phyloP scores from a whole-genome alignment of 1,140 invertebrate species.

The Drosophila micromelanica region DNA sequence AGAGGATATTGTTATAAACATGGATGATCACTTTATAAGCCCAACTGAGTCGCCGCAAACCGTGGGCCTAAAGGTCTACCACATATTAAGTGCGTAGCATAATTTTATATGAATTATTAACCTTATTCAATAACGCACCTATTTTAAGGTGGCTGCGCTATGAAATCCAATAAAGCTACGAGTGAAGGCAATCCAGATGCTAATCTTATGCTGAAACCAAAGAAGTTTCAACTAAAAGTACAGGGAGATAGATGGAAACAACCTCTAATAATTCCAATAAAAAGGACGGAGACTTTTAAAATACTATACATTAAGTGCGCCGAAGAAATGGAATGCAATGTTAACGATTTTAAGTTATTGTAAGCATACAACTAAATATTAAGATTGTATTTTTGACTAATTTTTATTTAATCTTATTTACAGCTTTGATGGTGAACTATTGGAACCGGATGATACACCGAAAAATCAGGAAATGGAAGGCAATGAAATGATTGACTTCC shows the following conservation, averaged over 20 bases:
- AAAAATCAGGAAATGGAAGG: slow-evolving; percentile 72
- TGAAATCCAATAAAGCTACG: slow-evolving; percentile 34
- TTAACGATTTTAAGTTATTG: slow-evolving; percentile 40
- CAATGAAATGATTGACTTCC: slow-evolving; percentile 72
- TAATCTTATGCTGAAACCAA: slow-evolving; percentile 29
- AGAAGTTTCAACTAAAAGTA: slow-evolving; percentile 66
- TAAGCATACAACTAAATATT: slow-evolving; percentile 21
- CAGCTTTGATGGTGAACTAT: slow-evolving; percentile 74
- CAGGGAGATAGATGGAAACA: slow-evolving; percentile 64
- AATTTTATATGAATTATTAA: neutral
- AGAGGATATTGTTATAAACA: slow-evolving; percentile 55
- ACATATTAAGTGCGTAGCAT: slow-evolving; percentile 59
- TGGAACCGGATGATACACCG: slow-evolving; percentile 70
- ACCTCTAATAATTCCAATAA: slow-evolving; percentile 59
- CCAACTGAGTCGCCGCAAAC: slow-evolving; percentile 58
- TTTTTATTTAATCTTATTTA: neutral
- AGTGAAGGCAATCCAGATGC: neutral
- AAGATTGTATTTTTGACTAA: neutral
- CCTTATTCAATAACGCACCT: neutral
- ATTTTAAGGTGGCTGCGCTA: slow-evolving; percentile 53
- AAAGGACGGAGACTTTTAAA: slow-evolving; percentile 66
- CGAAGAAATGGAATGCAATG: slow-evolving; percentile 62
- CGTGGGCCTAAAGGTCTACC: slow-evolving; percentile 60
- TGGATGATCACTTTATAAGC: slow-evolving; percentile 52
- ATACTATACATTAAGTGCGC: slow-evolving; percentile 74